These are phyloP conservation scores for Nannospalax galili DNA, from an alignment of 2,113 vertebrate genomes.

Conservation along the genomic window DNA sequence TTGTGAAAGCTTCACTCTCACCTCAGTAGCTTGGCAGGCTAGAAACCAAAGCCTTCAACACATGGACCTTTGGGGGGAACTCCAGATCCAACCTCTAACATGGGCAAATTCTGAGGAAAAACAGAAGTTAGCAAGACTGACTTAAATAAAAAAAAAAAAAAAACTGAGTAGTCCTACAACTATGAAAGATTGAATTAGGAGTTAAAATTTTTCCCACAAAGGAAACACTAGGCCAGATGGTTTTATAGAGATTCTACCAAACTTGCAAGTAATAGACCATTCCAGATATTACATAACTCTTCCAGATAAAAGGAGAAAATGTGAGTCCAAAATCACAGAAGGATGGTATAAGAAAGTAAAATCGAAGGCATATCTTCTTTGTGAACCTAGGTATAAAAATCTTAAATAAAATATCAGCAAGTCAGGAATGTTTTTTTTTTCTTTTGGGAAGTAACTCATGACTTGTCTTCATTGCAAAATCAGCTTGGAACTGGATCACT, in stretches of 20 bases:
- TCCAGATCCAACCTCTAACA: neutral
- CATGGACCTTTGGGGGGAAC: neutral
- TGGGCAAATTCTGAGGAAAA: conserved; percentile 29
- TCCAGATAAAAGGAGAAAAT: neutral
- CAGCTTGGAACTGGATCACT: too few relatives aligned
- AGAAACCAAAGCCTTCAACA: neutral
- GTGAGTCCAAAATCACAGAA: neutral
- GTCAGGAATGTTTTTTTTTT: neutral
- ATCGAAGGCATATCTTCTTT: neutral
- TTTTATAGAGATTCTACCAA: neutral
- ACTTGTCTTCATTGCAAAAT: too few relatives aligned
- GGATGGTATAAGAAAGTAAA: neutral
- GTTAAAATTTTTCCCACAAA: conserved; percentile 46
- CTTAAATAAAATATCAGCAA: neutral
- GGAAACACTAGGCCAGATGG: conserved; percentile 19
- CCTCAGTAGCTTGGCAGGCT: neutral
- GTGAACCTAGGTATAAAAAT: neutral
- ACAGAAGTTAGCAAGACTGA: neutral
- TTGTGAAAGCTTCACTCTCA: neutral
- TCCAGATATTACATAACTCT: conserved; percentile 21
- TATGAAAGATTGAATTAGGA: conserved; percentile 27
- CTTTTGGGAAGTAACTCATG: too few relatives aligned
- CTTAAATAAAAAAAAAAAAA: conserved; percentile 46
- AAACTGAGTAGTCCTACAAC: neutral
- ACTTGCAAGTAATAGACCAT: neutral